phyloP scores from a whole-genome alignment of 2,888 invertebrate genomes.

The Plutella xylostella region DNA sequence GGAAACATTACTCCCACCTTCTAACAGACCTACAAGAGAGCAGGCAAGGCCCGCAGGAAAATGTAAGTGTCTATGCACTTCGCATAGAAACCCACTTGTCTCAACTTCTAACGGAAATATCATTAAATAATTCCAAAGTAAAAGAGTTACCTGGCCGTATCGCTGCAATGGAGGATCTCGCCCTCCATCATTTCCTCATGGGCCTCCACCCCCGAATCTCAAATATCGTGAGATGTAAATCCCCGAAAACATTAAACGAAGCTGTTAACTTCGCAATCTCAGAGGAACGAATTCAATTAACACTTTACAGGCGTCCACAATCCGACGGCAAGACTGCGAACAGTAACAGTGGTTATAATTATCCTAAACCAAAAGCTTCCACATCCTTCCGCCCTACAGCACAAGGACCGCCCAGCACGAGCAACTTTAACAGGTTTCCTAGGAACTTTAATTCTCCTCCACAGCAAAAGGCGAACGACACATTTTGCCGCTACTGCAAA shows the following conservation, averaged over 20 bases:
- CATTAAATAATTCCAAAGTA: background rate
- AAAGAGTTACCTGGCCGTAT: background rate
- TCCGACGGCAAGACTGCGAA: no score
- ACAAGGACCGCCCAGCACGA: no score
- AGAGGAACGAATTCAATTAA: conserved; percentile 13
- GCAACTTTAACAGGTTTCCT: no score
- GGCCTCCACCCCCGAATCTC: background rate
- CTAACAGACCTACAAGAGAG: background rate
- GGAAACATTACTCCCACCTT: conserved; percentile 2
- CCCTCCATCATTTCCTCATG: background rate
- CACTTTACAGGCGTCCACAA: no score
- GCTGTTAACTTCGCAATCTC: background rate
- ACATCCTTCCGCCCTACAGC: no score
- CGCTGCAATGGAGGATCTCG: background rate
- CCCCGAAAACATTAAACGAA: background rate
- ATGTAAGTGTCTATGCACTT: background rate
- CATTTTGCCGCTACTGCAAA: no score
- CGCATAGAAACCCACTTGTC: background rate
- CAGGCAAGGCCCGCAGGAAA: background rate
- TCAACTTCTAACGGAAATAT: background rate
- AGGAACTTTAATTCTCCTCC: no score
- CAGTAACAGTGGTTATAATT: no score
- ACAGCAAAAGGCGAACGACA: no score
- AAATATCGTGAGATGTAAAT: background rate
- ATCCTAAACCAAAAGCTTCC: no score